A percentile compares a stretch with the other conserved stretches of the same genome.
phyloP scores from a whole-genome alignment of 2,888 invertebrate genomes.

The Oscheius sp. region DNA sequence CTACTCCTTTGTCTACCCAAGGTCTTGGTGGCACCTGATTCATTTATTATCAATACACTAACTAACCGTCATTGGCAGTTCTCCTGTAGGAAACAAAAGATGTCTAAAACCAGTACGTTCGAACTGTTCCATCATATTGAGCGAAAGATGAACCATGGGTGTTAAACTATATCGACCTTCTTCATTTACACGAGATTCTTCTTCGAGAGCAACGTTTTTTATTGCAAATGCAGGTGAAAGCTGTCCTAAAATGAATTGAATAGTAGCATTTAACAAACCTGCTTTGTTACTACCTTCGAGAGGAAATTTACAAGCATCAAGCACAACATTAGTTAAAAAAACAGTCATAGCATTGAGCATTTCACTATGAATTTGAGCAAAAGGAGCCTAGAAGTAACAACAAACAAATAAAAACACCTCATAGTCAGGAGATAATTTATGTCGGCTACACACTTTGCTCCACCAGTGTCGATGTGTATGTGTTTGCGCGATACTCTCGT shows the following conservation, averaged over 20 bases:
- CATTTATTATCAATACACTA: not conserved
- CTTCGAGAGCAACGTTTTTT: constrained; percentile 55
- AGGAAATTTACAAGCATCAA: constrained; percentile 54
- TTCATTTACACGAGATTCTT: constrained; percentile 47
- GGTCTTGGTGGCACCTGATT: constrained; percentile 63
- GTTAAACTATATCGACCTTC: constrained; percentile 45
- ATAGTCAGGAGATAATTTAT: constrained; percentile 44
- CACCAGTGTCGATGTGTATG: constrained; percentile 65
- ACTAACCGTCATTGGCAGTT: constrained; percentile 60
- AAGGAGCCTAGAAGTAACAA: constrained; percentile 35
- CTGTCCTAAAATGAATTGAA: constrained; percentile 9
- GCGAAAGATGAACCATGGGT: constrained; percentile 56
- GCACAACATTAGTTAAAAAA: constrained; percentile 45
- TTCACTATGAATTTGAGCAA: constrained; percentile 38
- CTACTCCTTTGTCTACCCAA: constrained; percentile 62
- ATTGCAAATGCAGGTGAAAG: constrained; percentile 50
- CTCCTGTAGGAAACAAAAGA: constrained; percentile 55
- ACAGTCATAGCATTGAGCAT: constrained; percentile 41
- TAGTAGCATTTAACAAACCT: not conserved
- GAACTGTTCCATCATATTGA: constrained; percentile 39
- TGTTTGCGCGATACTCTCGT: constrained; percentile 48
- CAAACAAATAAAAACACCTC: constrained; percentile 16
- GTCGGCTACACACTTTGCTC: constrained; percentile 47
- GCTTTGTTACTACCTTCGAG: not conserved
- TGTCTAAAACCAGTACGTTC: constrained; percentile 55